Base-by-base conservation (phyloP, 1,140 invertebrate species). In the Ganaspis sp. region DNA sequence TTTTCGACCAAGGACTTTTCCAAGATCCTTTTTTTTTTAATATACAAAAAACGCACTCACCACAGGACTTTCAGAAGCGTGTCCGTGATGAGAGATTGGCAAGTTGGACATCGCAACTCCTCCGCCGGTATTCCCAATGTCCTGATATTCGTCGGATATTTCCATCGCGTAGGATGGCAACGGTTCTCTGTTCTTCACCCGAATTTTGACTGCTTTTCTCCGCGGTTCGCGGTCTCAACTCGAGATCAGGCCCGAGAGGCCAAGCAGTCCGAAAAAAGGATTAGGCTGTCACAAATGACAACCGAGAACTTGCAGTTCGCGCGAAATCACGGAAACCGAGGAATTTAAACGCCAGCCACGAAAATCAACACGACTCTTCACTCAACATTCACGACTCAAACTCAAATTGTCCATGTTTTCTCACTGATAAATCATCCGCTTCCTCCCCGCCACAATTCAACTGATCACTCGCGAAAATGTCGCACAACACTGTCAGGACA, bases 171-270 rank as follows among this genome's bases (percentile, higher is more conserved):
- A 96, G 92, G 95, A 94, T 92, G 95, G 95, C 89, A 96, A 93
- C 87, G 96, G 96, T 88, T 96, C 95, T 93, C 94, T 94, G 90
- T 96, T 96, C 95, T 96, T 97, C 89, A 96, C 95, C 93, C 96
- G 94, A 96, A 96, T 97, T 94, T 96, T 97, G 95, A 90, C 92
- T 92, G 92, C 86, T 93, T 93, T 86, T 78, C 76, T 78, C 79
- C 82, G 81, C 83, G 73, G 71, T 71, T 69, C 83, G 76, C 73
- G 76, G 78, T 76, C 77, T 78, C 77, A 77, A 72, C 19, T 72
- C 69, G 74, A 77, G 58, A 49, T 78, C 76, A 45, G 69, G 53
- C 76, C 76, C 45, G 70, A 71, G 11, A 45, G 72, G 53, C 12
- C 21, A 42, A 38, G 40, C 38, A 40, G 23, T 64, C 26, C 21